These are phyloP conservation scores for Mimas tiliae DNA, from an alignment of 2,888 invertebrate genomes.

Conservation along the genomic window DNA sequence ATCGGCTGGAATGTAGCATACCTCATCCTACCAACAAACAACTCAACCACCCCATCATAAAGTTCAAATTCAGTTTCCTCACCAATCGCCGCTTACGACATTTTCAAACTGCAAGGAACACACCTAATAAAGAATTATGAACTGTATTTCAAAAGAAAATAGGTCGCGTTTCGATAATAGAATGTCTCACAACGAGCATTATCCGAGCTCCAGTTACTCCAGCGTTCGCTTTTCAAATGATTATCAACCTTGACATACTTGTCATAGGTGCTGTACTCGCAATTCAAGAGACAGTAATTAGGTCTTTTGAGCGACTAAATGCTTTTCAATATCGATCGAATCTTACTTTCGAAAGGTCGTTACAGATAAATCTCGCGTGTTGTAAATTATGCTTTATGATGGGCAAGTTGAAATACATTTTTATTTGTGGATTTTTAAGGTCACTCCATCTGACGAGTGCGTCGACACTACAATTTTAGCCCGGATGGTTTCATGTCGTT, in stretches of 20 bases:
- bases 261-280: constrained; percentile 43
- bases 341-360: constrained; percentile 57
- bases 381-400: constrained; percentile 42
- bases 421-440: constrained; percentile 55
- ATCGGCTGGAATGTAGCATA: constrained; percentile 75
- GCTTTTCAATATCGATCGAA: constrained; percentile 66
- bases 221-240: constrained; percentile 48
- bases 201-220: constrained; percentile 61
- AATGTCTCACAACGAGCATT: constrained; percentile 61
- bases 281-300: constrained; percentile 15
- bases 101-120: constrained; percentile 29
- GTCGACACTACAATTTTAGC: constrained; percentile 81
- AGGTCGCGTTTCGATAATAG: constrained; percentile 63
- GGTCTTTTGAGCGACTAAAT: constrained; percentile 35
- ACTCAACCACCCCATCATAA: neutral
- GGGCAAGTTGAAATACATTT: constrained; percentile 42
- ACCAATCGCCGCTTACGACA: constrained; percentile 36
- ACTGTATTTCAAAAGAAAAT: constrained; percentile 58
- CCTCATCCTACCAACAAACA: rapidly evolving
- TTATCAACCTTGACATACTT: constrained; percentile 44
- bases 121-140: constrained; percentile 53
- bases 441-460: constrained; percentile 64
- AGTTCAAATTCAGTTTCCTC: constrained; percentile 31
- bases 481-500: constrained; percentile 79
- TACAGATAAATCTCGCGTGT: constrained; percentile 34